phyloP scores from a whole-genome alignment of 2,888 invertebrate genomes.

The Sceliomorpha sp. region DNA sequence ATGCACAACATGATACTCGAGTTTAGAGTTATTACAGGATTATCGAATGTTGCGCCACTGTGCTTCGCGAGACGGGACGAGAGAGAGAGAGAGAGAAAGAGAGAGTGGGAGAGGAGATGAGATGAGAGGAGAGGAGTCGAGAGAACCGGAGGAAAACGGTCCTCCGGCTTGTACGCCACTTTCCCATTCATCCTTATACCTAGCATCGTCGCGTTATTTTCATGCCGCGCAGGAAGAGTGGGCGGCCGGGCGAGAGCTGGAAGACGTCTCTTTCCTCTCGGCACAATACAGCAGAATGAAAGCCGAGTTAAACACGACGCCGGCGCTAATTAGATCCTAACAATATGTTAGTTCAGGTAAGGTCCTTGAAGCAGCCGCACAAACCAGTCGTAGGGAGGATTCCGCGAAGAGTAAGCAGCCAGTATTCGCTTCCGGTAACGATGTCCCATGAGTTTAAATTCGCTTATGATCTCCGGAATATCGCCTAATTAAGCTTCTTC shows the following conservation, averaged over 20 bases:
- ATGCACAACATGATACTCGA: conserved; percentile 39
- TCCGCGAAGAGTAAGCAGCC: conserved; percentile 39
- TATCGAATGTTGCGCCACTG: conserved; percentile 18
- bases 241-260: conserved; percentile 1
- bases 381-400: conserved; percentile 40
- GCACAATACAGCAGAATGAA: conserved; percentile 21
- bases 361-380: conserved; percentile 46
- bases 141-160: conserved; percentile 17
- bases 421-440: conserved; percentile 34
- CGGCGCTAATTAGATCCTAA: conserved; percentile 49
- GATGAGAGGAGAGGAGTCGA: background rate
- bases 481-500: conserved; percentile 76
- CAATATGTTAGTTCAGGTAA: conserved; percentile 49
- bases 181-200: conserved; percentile 34
- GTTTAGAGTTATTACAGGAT: conserved; percentile 48
- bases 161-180: conserved; percentile 22
- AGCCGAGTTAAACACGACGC: conserved; percentile 26
- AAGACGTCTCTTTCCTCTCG: conserved; percentile 13
- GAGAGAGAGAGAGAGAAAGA: background rate
- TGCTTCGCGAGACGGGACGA: conserved; percentile 4
- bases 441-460: conserved; percentile 57
- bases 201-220: conserved; percentile 22
- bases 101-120: background rate
- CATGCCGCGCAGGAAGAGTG: conserved; percentile 18
- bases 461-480: conserved; percentile 65